Percentiles rank a stretch among this genome's conserved stretches.
Conservation (phyloP, 2,113 vertebrate species). For the Callopanchax toddi region DNA sequence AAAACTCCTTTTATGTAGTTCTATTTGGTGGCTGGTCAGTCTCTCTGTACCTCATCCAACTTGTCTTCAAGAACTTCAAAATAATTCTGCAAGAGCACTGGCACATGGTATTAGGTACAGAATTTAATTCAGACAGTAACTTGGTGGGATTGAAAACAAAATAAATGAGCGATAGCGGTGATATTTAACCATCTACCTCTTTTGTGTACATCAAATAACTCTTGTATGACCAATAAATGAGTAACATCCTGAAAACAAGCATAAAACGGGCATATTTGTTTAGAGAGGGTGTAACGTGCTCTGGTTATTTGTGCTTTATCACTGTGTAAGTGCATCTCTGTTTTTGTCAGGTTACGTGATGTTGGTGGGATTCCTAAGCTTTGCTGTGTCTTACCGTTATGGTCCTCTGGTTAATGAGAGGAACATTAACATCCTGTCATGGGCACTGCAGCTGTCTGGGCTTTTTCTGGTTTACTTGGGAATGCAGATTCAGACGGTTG, state of each 20-base stretch:
- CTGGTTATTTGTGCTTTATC: not conserved
- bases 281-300: not conserved
- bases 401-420: constrained; percentile 90
- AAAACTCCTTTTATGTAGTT: constrained; percentile 90
- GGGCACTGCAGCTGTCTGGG: constrained; percentile 90
- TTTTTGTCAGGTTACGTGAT: constrained; percentile 82
- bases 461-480: constrained; percentile 87
- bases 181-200: not conserved
- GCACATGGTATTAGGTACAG: constrained; percentile 88
- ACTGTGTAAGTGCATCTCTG: not conserved
- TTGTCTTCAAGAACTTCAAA: constrained; percentile 89
- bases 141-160: not conserved
- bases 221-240: not conserved
- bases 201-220: not conserved
- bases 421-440: constrained; percentile 92
- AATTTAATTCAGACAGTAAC: not conserved
- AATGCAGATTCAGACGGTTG: constrained; percentile 89
- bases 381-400: constrained; percentile 91
- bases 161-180: not conserved
- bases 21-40: constrained; percentile 95
- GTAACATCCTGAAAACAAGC: not conserved
- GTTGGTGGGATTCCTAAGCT: constrained; percentile 88
- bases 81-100: constrained; percentile 89
- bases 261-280: not conserved
- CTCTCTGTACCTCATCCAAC: constrained; percentile 92